Base-by-base conservation (phyloP, 2,888 invertebrate species). In the Pollenia angustigena region DNA sequence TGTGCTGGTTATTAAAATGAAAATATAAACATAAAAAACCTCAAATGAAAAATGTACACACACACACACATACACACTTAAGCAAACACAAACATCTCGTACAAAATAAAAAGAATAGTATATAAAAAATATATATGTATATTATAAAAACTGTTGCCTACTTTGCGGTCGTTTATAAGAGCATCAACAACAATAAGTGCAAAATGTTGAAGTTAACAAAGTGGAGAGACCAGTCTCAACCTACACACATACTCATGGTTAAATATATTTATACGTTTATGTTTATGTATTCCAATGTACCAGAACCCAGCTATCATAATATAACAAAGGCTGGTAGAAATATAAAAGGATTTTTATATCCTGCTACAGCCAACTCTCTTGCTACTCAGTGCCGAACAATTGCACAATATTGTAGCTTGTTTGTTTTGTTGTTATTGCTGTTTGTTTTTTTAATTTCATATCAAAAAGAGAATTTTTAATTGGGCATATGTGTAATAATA, bases 91-190 rank as follows among this genome's bases (percentile, higher is more conserved):
- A 83, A 68, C 42, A 58, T n/a, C 42, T 58, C 23, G n/a, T 68
- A 64, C 54, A 76, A 81, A 66, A 71, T 76, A 58, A 46, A 69
- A 16, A 79, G 48, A 48, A 16, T 64, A 66, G 32, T 9, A 81
- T 16, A 32, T 7, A 48, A 58, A 74, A n/a, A 52, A 81, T 62
- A 44, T 81, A 58, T 42, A 71, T n/a, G 52, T 48, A 68, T 18
- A 66, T 75, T 76, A 48, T 54, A 84, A 87, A 85, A 75, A 85
- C 81, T 75, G 87, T 87, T 87, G 87, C 87, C 84, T 87, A 87
- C 85, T 87, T 87, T 87, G 87, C 79, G 87, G 87, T 85, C 87
- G 75, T 87, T 87, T 76, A 84, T 84, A 87, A 87, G 84, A 87
- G 87, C 81, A 84, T 72, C 76, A 81, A 76, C 83, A 83, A 71